Conservation (phyloP, 2,888 invertebrate genomes). For the Sminthurinus aureus region DNA sequence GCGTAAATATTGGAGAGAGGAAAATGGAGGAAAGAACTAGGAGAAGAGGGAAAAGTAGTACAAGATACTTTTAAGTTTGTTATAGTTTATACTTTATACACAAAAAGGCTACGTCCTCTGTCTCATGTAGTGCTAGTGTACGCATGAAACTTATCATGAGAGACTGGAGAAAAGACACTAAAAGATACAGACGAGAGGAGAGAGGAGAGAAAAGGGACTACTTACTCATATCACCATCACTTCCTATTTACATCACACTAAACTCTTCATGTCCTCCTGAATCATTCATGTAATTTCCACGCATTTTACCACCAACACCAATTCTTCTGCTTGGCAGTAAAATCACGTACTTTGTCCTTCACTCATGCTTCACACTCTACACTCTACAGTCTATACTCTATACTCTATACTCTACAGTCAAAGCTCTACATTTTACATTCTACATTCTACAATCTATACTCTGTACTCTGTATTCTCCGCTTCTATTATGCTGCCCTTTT, state of each 20-base stretch:
- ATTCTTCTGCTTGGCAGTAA: background rate
- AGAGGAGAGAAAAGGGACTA: background rate
- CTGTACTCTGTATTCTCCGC: too few species aligned
- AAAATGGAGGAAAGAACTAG: too few species aligned
- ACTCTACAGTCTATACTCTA: background rate
- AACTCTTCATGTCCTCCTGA: constrained; percentile 11
- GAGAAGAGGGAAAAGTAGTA: background rate
- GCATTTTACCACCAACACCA: constrained; percentile 12
- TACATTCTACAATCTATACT: background rate
- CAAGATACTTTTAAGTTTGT: background rate
- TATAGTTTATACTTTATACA: background rate
- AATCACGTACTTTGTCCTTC: constrained; percentile 12
- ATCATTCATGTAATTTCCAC: constrained; percentile 15
- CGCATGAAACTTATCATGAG: background rate
- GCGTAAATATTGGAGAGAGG: too few species aligned
- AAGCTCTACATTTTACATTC: background rate
- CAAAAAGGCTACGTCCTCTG: background rate
- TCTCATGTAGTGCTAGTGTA: background rate
- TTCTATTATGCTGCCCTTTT: too few species aligned
- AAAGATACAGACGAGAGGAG: background rate
- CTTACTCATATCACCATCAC: background rate
- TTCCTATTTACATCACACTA: constrained; percentile 13
- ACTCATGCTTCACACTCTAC: background rate
- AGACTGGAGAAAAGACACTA: background rate
- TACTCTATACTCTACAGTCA: background rate